These are phyloP conservation scores for Malacoraja senta DNA, from an alignment of 2,797 vertebrate species.

Conservation along the genomic window DNA sequence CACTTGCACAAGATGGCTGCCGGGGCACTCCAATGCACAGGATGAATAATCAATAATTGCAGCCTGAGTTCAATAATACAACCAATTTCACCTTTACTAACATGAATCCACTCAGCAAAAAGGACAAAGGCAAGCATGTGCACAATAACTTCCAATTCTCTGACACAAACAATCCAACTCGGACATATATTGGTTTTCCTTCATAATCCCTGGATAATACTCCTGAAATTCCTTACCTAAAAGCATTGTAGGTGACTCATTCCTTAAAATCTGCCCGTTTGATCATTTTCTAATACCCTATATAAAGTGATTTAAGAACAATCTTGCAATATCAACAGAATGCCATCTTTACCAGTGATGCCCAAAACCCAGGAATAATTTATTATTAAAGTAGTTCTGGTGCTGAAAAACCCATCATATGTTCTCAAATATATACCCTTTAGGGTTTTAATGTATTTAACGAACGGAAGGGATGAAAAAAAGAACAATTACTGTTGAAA, in stretches of 20 bases:
- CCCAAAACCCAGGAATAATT: not conserved
- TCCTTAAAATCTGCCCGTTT: no score
- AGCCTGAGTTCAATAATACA: not conserved
- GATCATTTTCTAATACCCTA: no score
- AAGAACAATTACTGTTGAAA: not conserved
- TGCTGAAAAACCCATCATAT: not conserved
- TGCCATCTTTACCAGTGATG: not conserved
- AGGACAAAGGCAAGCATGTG: no score
- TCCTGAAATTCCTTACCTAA: not conserved
- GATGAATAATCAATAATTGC: not conserved
- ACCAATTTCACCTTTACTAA: not conserved
- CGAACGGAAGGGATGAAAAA: not conserved
- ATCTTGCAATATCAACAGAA: not conserved
- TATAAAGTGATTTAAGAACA: not conserved
- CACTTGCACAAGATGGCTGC: not conserved
- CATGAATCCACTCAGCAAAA: no score
- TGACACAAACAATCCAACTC: no score
- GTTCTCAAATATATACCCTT: not conserved
- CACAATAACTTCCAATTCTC: no score
- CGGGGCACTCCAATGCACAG: not conserved
- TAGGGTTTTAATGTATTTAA: constrained; percentile 11
- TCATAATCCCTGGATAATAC: not conserved
- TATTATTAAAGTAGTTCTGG: not conserved
- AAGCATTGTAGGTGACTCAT: not conserved
- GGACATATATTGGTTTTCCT: not conserved